Evolutionary conservation across 2,113 vertebrate species (phyloP).

Genomic region (Actenoides lindsayi): DNA sequence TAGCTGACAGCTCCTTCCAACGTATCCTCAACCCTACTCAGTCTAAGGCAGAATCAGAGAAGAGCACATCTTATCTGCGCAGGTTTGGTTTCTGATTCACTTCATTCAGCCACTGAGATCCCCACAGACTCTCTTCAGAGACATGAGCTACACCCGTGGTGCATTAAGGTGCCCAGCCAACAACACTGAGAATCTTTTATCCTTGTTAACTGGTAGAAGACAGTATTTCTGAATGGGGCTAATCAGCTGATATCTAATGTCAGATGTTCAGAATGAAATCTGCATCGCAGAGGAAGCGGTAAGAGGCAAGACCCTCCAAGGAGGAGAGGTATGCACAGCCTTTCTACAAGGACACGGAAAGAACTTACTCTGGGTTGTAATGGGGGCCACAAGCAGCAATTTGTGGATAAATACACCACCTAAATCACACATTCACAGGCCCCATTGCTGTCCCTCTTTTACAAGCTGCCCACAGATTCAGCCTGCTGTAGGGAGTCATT

Average conservation of each 20-base stretch:
- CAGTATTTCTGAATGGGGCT: background rate
- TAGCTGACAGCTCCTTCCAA: background rate
- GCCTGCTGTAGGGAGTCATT: background rate
- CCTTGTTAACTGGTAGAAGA: background rate
- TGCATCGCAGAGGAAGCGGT: background rate
- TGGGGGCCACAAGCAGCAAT: slow-evolving; percentile 19
- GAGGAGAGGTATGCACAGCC: background rate
- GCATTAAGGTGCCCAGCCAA: background rate
- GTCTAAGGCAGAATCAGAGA: slow-evolving; percentile 16
- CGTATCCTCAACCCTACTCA: background rate
- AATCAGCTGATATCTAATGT: background rate
- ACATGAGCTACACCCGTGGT: background rate
- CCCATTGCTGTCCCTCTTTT: background rate
- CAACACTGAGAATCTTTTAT: background rate
- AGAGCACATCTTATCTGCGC: background rate
- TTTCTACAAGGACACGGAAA: slow-evolving; percentile 22
- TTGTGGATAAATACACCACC: slow-evolving; percentile 10
- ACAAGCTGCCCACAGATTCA: background rate
- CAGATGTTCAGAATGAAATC: slow-evolving; percentile 32
- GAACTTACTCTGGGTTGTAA: slow-evolving; percentile 16
- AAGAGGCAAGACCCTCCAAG: background rate
- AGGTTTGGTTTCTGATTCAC: background rate
- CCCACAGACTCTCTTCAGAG: background rate
- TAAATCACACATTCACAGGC: slow-evolving; percentile 9
- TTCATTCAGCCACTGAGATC: background rate